Evolutionary conservation across 2,113 vertebrate genomes (phyloP).

Genomic region (Puntigrus tetrazona): DNA sequence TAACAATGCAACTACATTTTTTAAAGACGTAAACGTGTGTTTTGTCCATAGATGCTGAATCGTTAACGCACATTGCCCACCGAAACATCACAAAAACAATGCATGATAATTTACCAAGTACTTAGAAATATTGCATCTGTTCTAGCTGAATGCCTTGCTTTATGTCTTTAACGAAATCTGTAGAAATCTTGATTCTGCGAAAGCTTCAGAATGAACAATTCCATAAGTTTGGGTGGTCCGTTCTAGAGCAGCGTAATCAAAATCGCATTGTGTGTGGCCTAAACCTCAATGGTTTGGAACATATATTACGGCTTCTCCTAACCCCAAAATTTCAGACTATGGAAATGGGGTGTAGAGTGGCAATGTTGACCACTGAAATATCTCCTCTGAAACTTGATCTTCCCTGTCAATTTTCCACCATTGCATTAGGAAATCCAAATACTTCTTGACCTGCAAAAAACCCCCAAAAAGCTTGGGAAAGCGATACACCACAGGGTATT

Average conservation of each 20-base stretch:
- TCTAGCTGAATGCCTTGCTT: not conserved
- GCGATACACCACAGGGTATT: not conserved
- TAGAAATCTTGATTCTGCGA: not conserved
- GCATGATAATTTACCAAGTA: no score
- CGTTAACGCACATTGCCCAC: not conserved
- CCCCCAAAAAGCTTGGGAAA: not conserved
- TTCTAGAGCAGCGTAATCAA: constrained; percentile 65
- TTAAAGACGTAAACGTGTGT: not conserved
- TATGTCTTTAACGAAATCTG: not conserved
- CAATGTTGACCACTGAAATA: constrained; percentile 61
- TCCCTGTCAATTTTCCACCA: constrained; percentile 23
- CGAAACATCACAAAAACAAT: not conserved
- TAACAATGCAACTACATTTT: not conserved
- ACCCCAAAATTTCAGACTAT: constrained; percentile 57
- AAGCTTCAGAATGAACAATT: not conserved
- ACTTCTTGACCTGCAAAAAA: constrained; percentile 22
- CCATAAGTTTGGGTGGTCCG: constrained; percentile 65
- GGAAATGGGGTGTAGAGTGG: constrained; percentile 63
- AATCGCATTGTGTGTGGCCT: constrained; percentile 69
- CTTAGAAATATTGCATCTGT: not conserved
- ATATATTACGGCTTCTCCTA: constrained; percentile 42
- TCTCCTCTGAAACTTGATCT: constrained; percentile 46
- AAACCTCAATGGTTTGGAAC: constrained; percentile 57
- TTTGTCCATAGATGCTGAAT: not conserved
- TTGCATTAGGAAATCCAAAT: constrained; percentile 45